phyloP scores from a whole-genome alignment of 2,113 vertebrate species.

The Plectropomus leopardus region DNA sequence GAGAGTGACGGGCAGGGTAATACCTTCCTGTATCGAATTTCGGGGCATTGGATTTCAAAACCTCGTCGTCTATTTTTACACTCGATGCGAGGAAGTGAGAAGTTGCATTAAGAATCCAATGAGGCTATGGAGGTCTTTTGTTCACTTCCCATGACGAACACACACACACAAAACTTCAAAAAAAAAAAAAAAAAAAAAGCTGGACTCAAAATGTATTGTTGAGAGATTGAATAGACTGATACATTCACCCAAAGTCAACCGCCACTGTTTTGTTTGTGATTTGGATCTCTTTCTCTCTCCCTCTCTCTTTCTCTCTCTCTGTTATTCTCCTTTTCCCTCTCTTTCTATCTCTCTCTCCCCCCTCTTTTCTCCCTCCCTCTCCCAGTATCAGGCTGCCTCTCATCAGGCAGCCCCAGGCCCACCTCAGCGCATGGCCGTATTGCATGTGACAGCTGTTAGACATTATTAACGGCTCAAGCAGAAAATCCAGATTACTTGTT shows the following conservation, averaged over 20 bases:
- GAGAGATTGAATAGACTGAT: constrained; percentile 51
- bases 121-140: constrained; percentile 33
- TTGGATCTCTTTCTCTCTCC: constrained; percentile 38
- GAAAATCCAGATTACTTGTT: constrained; percentile 86
- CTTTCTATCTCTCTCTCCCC: neutral
- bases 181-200: neutral
- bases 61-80: constrained; percentile 74
- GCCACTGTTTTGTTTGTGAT: constrained; percentile 62
- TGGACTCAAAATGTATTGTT: constrained; percentile 42
- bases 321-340: neutral
- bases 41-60: constrained; percentile 75
- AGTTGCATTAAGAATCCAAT: constrained; percentile 49
- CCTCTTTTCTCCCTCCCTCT: constrained; percentile 25
- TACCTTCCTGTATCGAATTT: constrained; percentile 80
- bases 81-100: constrained; percentile 68
- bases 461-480: constrained; percentile 85
- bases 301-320: neutral
- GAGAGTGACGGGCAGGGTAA: constrained; percentile 74
- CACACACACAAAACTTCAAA: neutral
- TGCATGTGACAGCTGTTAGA: constrained; percentile 84
- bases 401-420: constrained; percentile 75
- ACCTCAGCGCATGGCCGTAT: constrained; percentile 67
- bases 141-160: constrained; percentile 39
- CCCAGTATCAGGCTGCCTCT: constrained; percentile 69
- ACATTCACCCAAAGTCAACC: constrained; percentile 53